Conservation (phyloP, 2,888 invertebrate species). For the Helicoverpa assulta region DNA sequence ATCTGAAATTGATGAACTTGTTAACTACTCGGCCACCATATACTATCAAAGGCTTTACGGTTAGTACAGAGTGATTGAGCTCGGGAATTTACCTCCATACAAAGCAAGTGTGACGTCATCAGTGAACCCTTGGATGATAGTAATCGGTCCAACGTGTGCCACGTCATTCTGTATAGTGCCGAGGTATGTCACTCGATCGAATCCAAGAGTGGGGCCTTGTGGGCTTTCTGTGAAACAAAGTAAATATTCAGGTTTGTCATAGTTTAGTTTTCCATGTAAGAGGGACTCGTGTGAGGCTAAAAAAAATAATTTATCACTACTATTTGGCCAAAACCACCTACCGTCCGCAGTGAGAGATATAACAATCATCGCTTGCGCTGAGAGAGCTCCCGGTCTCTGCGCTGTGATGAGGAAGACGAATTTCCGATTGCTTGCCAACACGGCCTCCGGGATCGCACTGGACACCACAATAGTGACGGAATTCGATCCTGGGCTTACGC, state of each 20-base stretch:
- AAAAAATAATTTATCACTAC: background rate
- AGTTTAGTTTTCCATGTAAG: too few species aligned
- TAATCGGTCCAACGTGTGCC: too few species aligned
- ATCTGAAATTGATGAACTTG: constrained; percentile 26
- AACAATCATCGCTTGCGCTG: constrained; percentile 58
- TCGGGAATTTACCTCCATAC: background rate
- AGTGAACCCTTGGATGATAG: too few species aligned
- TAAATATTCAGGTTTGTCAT: too few species aligned
- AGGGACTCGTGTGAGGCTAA: background rate
- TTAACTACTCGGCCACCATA: background rate
- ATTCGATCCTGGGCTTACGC: too few species aligned
- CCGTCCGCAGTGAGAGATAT: constrained; percentile 39
- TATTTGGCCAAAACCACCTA: background rate
- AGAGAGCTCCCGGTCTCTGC: constrained; percentile 4
- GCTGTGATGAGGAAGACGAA: constrained; percentile 61
- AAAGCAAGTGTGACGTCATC: too few species aligned
- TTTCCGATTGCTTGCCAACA: constrained; percentile 56
- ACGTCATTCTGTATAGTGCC: too few species aligned
- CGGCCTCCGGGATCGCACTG: constrained; percentile 16
- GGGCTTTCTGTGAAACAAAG: too few species aligned
- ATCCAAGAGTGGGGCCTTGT: constrained; percentile 1
- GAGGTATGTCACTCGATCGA: constrained; percentile 1
- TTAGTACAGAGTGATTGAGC: background rate
- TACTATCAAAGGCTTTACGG: background rate
- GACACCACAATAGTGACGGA: too few species aligned